Evolutionary conservation across 2,888 invertebrate species (phyloP).

Genomic region (Drosophila affinis): DNA sequence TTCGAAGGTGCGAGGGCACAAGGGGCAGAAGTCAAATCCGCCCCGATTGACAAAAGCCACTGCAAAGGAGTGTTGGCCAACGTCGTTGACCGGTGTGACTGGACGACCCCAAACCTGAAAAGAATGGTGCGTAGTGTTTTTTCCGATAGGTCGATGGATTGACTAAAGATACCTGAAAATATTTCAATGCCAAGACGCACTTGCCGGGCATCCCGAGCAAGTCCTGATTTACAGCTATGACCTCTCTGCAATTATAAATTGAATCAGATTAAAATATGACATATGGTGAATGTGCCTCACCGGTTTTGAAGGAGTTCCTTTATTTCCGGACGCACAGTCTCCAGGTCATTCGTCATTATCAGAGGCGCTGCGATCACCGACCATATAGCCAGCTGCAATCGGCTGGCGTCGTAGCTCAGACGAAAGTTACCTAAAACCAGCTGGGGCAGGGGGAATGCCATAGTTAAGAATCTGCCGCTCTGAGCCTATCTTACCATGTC

Average conservation of each 20-base stretch:
- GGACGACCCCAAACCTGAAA: conserved; percentile 83
- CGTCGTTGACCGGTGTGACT: conserved; percentile 78
- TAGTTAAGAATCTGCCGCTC: neutral
- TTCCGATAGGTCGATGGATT: neutral
- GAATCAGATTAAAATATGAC: neutral
- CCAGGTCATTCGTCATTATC: conserved; percentile 88
- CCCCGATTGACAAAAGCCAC: conserved; percentile 82
- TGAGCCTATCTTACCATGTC: conserved; percentile 84
- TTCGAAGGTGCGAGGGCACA: conserved; percentile 81
- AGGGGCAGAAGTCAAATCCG: conserved; percentile 40
- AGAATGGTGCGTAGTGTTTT: neutral
- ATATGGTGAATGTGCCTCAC: conserved; percentile 62
- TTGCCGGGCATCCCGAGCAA: conserved; percentile 87
- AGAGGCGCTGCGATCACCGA: conserved; percentile 89
- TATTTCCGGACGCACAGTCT: conserved; percentile 85
- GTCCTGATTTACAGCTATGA: conserved; percentile 89
- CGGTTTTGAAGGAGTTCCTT: conserved; percentile 87
- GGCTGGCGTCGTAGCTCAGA: conserved; percentile 87
- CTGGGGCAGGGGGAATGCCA: conserved; percentile 13
- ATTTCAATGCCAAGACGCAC: conserved; percentile 81
- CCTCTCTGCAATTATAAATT: conserved; percentile 63
- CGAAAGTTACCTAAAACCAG: conserved; percentile 87
- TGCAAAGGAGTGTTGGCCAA: conserved; percentile 83
- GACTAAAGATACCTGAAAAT: conserved; percentile 70
- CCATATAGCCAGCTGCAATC: conserved; percentile 90